phyloP scores from a whole-genome alignment of 2,113 vertebrate species.

The Serinus canaria region DNA sequence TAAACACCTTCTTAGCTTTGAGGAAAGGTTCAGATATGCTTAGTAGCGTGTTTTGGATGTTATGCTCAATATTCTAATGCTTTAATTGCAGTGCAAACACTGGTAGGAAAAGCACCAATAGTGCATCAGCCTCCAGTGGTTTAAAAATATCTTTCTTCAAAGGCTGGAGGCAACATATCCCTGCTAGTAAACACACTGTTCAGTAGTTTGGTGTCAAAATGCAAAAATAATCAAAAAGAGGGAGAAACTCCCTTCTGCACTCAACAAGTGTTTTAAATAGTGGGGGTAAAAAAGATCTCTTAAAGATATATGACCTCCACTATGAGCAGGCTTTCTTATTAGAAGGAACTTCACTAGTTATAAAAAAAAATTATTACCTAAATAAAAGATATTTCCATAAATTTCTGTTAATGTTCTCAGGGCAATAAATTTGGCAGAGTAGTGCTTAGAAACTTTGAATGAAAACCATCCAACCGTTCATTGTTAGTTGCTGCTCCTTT shows the following conservation, averaged over 20 bases:
- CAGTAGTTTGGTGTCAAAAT: not conserved
- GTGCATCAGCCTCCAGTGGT: not conserved
- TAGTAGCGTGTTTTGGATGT: not conserved
- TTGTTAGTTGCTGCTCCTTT: not conserved
- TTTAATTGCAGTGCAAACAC: not conserved
- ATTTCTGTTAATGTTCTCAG: not conserved
- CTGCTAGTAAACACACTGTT: not conserved
- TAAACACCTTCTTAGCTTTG: not conserved
- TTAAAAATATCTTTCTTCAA: not conserved
- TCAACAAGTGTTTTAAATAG: not conserved
- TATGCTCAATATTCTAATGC: not conserved
- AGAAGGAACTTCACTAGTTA: not conserved
- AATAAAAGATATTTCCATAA: not conserved
- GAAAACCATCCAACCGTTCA: not conserved
- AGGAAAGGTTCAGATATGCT: not conserved
- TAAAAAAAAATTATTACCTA: not conserved
- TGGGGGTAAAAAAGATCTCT: not conserved
- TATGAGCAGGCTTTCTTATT: not conserved
- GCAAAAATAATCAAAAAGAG: not conserved
- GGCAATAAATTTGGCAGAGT: not conserved
- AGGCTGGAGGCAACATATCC: not conserved
- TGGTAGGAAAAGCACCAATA: not conserved
- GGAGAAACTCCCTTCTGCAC: not conserved
- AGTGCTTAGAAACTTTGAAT: not conserved
- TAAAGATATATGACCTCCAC: not conserved